Conservation (phyloP, 2,888 invertebrate species). For the Brachypterus glaber region DNA sequence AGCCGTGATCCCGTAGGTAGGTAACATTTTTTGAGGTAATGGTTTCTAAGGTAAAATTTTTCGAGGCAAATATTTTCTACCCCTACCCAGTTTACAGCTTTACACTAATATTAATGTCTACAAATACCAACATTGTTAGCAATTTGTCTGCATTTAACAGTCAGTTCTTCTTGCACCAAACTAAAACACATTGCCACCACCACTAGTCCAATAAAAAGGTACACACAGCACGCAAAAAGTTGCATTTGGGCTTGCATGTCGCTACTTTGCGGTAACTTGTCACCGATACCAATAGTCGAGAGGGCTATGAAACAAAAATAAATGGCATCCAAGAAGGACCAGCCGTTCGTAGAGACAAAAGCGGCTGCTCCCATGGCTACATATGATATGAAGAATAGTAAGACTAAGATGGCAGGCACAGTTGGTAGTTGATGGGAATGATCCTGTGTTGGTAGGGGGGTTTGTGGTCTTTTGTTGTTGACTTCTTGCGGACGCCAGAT, state of each 20-base stretch:
- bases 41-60: too few species aligned
- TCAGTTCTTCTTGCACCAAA: constrained; percentile 71
- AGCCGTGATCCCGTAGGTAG: too few species aligned
- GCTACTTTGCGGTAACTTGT: constrained; percentile 52
- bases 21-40: too few species aligned
- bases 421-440: constrained; percentile 36
- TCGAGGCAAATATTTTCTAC: too few species aligned
- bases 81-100: too few species aligned
- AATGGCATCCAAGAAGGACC: constrained; percentile 71
- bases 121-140: constrained; percentile 60
- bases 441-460: constrained; percentile 35
- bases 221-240: constrained; percentile 69
- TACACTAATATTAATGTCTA: constrained; percentile 49
- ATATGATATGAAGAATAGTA: constrained; percentile 59
- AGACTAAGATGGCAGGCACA: constrained; percentile 55
- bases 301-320: constrained; percentile 81
- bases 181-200: constrained; percentile 79
- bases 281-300: constrained; percentile 75
- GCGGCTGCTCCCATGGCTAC: constrained; percentile 66
- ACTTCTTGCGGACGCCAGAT: constrained; percentile 52
- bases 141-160: constrained; percentile 60
- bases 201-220: constrained; percentile 68
- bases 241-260: constrained; percentile 52
- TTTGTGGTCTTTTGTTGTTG: constrained; percentile 21
- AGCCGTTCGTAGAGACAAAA: constrained; percentile 72